Evolutionary conservation across 2,888 invertebrate genomes (phyloP).

Genomic region (Noctua pronuba): DNA sequence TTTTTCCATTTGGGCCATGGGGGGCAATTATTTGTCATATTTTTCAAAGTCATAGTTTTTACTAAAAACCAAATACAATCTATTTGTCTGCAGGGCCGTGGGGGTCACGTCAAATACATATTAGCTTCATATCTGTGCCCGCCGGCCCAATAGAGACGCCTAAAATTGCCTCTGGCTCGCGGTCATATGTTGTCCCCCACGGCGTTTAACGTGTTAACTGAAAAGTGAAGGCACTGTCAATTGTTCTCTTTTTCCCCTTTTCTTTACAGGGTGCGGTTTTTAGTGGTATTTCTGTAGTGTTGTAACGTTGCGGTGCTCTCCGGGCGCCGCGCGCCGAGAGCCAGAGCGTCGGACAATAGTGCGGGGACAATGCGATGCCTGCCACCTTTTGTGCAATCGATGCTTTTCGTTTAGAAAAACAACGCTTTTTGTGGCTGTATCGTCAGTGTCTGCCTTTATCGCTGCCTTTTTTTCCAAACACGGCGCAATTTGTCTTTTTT

Average conservation of each 20-base stretch:
- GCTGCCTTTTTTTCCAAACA: neutral
- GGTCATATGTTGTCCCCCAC: no score
- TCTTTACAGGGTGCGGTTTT: neutral
- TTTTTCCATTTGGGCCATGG: no score
- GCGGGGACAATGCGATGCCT: slow-evolving; percentile 54
- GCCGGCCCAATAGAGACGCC: no score
- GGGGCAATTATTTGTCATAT: no score
- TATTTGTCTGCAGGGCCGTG: no score
- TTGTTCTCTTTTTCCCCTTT: neutral
- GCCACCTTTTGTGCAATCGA: slow-evolving; percentile 59
- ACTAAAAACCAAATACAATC: no score
- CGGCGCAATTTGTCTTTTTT: neutral
- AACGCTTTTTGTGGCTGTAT: slow-evolving; percentile 30
- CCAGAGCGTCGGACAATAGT: slow-evolving; percentile 59
- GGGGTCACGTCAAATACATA: no score
- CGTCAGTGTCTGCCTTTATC: slow-evolving; percentile 24
- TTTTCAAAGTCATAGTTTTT: no score
- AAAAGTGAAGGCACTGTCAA: neutral
- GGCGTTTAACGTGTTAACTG: no score
- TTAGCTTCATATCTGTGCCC: no score
- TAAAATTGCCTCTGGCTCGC: no score
- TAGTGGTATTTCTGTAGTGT: slow-evolving; percentile 31
- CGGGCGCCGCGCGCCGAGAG: slow-evolving; percentile 39
- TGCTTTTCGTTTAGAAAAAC: slow-evolving; percentile 48
- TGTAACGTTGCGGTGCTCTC: neutral